Evolutionary conservation across 1,140 invertebrate genomes (phyloP).

Genomic region (Drosophila parvula): DNA sequence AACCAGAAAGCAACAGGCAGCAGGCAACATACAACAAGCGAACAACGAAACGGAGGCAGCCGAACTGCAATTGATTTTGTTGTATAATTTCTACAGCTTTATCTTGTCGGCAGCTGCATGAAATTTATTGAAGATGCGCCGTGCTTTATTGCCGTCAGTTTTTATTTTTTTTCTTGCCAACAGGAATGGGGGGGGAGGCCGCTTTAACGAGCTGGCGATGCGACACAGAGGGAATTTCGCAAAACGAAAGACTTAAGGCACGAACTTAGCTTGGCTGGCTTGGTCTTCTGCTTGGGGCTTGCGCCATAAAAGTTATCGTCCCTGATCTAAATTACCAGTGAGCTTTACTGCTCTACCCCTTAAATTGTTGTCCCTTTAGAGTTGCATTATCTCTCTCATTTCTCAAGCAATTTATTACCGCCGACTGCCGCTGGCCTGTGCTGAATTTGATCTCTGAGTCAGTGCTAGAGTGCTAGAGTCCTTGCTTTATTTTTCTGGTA

Average conservation of each 20-base stretch:
- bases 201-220: conserved; percentile 53
- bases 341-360: conserved; percentile 11
- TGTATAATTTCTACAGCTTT: conserved; percentile 74
- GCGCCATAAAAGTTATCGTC: conserved; percentile 59
- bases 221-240: conserved; percentile 55
- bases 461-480: background rate
- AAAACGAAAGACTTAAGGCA: conserved; percentile 66
- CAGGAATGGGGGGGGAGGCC: conserved; percentile 9
- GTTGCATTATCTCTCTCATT: conserved; percentile 15
- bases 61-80: conserved; percentile 72
- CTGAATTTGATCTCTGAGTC: background rate
- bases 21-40: conserved; percentile 1
- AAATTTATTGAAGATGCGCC: conserved; percentile 74
- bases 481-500: background rate
- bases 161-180: background rate
- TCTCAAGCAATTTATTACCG: conserved; percentile 2
- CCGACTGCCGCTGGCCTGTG: background rate
- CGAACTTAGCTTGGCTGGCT: conserved; percentile 38
- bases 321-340: conserved; percentile 57
- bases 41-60: conserved; percentile 45
- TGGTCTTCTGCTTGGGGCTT: conserved; percentile 18
- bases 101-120: conserved; percentile 71
- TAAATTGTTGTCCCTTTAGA: background rate
- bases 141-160: conserved; percentile 59
- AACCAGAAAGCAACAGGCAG: conserved; percentile 8